Base-by-base conservation (phyloP, 2,797 vertebrate species). In the Eurystomus glaucurus region DNA sequence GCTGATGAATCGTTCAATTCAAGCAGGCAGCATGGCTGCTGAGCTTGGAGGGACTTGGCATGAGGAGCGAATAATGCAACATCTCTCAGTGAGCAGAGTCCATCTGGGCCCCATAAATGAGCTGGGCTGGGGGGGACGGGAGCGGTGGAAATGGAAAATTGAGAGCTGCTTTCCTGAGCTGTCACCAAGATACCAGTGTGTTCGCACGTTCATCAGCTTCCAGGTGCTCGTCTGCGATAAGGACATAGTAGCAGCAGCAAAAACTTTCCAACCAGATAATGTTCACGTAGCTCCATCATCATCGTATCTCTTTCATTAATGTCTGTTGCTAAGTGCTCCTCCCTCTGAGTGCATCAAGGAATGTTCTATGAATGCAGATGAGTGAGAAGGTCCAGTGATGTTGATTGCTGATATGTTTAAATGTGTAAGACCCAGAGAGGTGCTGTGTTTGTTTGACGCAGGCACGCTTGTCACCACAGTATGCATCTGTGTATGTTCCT, bases 401-500 rank as follows among this genome's bases (percentile, higher is more conserved):
- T 10, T 29, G 54, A 4, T 8, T 33, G 71, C 68, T n/a, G 52
- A 11, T 70, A 25, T 37, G 41, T 41, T 60, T 11, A 5, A 6
- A 9, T 2, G 51, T 20, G 12, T 14, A 23, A 35, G 60, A 41
- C 14, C 65, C 61, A 23, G 41, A 6, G 12, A 0, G 1, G 20
- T 43, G 43, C 70, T 11, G 62, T 13, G 84, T 18, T 43, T 43
- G 41, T 18, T 43, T 43, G 41, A 43, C 1, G 0, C 1, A 7
- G 54, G 17, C n/a, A 0, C 2, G 1, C 22, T 11, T 51, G 60
- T 85, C 68, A 71, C 75, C 28, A 1, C 14, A 1, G 0, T 0
- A 0, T 2, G 12, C 7, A 0, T 0, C 13, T 0, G 0, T 14
- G 37, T 3, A 1, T 14, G 31, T 50, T 39, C 46, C 60, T 89